These are phyloP conservation scores for Beris morrisii DNA, from an alignment of 2,888 invertebrate species.

Conservation along the genomic window DNA sequence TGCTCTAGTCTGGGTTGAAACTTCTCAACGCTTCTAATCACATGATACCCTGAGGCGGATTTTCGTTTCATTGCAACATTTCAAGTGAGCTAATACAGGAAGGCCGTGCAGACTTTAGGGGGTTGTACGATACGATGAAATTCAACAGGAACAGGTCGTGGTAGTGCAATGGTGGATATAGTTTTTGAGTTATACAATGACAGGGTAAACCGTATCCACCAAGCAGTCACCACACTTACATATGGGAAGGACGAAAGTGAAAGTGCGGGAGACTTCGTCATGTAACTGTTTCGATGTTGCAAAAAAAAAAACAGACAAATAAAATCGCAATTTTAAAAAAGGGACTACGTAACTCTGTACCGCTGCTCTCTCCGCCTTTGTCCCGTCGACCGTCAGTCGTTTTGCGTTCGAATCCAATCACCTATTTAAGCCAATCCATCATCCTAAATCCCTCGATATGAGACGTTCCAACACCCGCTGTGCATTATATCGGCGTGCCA, in stretches of 20 bases:
- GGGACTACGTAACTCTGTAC: conserved; percentile 3
- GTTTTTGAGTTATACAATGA: no score
- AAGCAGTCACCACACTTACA: no score
- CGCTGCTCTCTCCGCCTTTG: conserved; percentile 13
- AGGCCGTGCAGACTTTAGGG: background rate
- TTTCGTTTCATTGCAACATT: conserved; percentile 27
- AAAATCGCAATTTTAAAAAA: conserved; percentile 37
- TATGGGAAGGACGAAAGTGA: no score
- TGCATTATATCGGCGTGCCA: conserved; percentile 56
- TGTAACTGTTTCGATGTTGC: no score
- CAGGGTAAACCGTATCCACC: no score
- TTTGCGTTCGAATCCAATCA: conserved; percentile 41
- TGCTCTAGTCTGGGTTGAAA: conserved; percentile 11
- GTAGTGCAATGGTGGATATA: no score
- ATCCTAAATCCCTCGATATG: conserved; percentile 44
- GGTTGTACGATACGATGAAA: background rate
- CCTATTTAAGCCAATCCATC: conserved; percentile 44
- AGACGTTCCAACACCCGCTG: conserved; percentile 48
- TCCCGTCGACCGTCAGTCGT: background rate
- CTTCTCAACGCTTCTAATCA: conserved; percentile 27
- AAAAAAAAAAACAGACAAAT: conserved; percentile 12
- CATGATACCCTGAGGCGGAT: conserved; percentile 27
- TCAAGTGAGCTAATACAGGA: conserved; percentile 18
- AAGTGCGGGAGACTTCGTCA: no score
- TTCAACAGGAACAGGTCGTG: no score